These are phyloP conservation scores for Coccyzus lansbergi DNA, from an alignment of 2,797 vertebrate species.

Conservation along the genomic window DNA sequence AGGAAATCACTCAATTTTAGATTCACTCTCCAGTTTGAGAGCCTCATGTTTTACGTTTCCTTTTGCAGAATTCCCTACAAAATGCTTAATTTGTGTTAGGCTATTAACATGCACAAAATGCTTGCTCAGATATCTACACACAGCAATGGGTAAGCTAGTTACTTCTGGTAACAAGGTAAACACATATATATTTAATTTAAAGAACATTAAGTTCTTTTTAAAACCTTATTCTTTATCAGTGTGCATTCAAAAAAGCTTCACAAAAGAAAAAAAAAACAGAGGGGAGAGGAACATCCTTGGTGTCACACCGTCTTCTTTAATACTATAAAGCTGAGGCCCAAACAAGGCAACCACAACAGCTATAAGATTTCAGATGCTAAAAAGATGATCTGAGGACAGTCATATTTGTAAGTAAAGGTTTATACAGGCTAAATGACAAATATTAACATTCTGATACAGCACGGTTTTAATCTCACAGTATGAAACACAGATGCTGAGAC, in stretches of 20 bases:
- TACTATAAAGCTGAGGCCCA: slow-evolving; percentile 58
- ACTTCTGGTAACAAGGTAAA: neutral
- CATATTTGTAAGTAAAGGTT: neutral
- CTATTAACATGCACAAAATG: slow-evolving; percentile 13
- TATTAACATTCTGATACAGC: neutral
- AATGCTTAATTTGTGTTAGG: neutral
- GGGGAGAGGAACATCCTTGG: neutral
- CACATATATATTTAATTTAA: neutral
- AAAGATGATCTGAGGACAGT: neutral
- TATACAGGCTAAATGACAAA: neutral
- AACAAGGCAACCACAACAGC: slow-evolving; percentile 13
- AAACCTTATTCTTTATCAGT: slow-evolving; percentile 8
- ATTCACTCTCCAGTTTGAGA: slow-evolving; percentile 47
- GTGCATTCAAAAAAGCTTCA: slow-evolving; percentile 5
- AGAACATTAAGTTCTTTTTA: neutral
- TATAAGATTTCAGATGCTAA: neutral
- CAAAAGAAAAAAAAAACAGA: neutral
- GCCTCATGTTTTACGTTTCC: slow-evolving; percentile 16
- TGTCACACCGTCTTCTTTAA: neutral
- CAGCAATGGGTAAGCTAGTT: neutral
- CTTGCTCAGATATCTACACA: neutral
- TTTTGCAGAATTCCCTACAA: slow-evolving; percentile 38
- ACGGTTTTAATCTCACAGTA: neutral
- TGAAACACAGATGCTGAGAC: neutral
- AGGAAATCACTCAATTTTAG: slow-evolving; percentile 74